Percentiles rank a stretch among this genome's conserved stretches.
Evolutionary conservation across 2,888 invertebrate genomes (phyloP).

Genomic region (Bombyx huttoni): DNA sequence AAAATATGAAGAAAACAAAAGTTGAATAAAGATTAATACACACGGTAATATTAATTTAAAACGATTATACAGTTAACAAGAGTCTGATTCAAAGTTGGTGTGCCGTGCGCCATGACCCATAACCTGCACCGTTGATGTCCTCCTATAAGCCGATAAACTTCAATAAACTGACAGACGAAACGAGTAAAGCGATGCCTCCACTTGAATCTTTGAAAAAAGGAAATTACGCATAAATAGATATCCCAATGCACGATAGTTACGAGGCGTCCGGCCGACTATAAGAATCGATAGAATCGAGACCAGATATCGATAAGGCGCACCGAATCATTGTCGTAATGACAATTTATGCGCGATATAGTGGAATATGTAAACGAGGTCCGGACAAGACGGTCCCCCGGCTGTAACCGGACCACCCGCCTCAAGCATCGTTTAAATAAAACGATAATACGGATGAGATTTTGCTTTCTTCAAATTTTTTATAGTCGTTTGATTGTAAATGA

Average conservation of each 20-base stretch:
- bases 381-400: conserved; percentile 29
- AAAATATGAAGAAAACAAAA: too few species aligned
- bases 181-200: conserved; percentile 14
- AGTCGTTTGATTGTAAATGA: background rate
- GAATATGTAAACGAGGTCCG: conserved; percentile 55
- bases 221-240: conserved; percentile 25
- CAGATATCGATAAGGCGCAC: conserved; percentile 48
- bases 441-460: background rate
- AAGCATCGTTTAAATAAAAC: background rate
- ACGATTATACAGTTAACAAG: background rate
- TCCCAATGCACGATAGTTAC: conserved; percentile 25
- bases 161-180: conserved; percentile 46
- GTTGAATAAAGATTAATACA: conserved; percentile 5
- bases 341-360: conserved; percentile 57
- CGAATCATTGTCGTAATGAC: conserved; percentile 63
- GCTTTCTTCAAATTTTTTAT: background rate
- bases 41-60: conserved; percentile 24
- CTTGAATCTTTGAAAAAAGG: conserved; percentile 18
- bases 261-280: conserved; percentile 42
- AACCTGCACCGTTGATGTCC: conserved; percentile 23
- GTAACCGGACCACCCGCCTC: conserved; percentile 55
- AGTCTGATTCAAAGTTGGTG: background rate
- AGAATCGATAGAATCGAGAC: conserved; percentile 40
- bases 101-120: background rate
- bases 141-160: conserved; percentile 43